Conservation (phyloP, 1,140 invertebrate genomes). For the Camponotus pennsylvanicus region DNA sequence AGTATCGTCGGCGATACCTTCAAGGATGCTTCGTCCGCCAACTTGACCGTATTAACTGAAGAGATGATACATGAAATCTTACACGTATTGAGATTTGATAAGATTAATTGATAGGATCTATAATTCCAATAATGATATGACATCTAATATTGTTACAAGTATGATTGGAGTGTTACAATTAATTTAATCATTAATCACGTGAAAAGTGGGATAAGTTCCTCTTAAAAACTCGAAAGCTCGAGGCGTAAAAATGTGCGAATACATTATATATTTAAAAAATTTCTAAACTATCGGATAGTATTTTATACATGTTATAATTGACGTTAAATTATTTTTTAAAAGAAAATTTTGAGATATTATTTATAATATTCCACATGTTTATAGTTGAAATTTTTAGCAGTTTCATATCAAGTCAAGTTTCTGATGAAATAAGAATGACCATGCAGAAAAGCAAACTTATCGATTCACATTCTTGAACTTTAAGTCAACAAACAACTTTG, state of each 20-base stretch:
- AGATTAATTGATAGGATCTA: neutral
- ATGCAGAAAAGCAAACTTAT: neutral
- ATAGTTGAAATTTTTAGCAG: neutral
- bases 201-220: neutral
- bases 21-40: neutral
- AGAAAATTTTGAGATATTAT: neutral
- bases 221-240: neutral
- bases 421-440: neutral
- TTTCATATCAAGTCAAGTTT: neutral
- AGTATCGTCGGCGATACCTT: neutral
- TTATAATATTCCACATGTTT: neutral
- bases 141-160: neutral
- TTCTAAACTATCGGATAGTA: neutral
- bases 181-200: neutral
- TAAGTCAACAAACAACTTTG: neutral
- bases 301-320: too few species aligned
- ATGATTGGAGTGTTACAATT: neutral
- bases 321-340: too few species aligned
- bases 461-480: neutral
- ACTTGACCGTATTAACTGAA: neutral
- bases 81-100: neutral
- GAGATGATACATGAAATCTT: conserved; percentile 6
- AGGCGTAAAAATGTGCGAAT: neutral
- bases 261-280: neutral
- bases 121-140: neutral